A percentile compares a stretch with the other conserved stretches of the same genome.
Conservation (phyloP, 2,888 invertebrate genomes). For the Xestia sexstrigata region DNA sequence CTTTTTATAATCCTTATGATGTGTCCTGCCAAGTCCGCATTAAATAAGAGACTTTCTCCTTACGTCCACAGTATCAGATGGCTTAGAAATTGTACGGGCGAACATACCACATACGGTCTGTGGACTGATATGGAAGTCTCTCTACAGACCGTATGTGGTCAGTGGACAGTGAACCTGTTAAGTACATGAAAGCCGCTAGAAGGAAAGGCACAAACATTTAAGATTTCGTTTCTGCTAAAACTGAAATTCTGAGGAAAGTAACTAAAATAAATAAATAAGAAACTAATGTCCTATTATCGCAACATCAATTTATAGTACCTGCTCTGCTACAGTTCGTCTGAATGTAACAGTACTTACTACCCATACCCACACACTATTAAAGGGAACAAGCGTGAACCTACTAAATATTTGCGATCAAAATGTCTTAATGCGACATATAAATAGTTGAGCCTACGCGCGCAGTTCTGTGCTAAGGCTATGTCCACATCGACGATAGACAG, state of each 20-base stretch:
- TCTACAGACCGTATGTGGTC: no score
- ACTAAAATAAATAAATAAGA: no score
- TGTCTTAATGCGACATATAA: slow-evolving; percentile 20
- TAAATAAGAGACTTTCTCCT: no score
- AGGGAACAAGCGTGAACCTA: no score
- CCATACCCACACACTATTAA: not conserved
- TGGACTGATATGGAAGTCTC: no score
- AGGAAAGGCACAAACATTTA: not conserved
- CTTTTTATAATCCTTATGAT: no score
- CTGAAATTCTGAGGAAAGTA: not conserved
- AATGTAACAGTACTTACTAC: not conserved
- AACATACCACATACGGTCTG: no score
- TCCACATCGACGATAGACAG: not conserved
- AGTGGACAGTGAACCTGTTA: no score
- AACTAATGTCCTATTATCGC: not conserved
- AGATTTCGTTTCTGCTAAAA: not conserved
- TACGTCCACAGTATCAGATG: no score
- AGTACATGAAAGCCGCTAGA: not conserved
- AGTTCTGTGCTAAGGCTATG: slow-evolving; percentile 11
- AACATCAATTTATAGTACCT: not conserved
- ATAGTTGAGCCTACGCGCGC: slow-evolving; percentile 3
- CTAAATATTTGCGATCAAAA: slow-evolving; percentile 30
- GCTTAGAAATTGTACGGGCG: no score
- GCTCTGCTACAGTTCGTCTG: not conserved
- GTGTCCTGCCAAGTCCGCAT: no score